These are phyloP conservation scores for Dendrolimus punctatus DNA, from an alignment of 1,140 invertebrate species.

Conservation along the genomic window DNA sequence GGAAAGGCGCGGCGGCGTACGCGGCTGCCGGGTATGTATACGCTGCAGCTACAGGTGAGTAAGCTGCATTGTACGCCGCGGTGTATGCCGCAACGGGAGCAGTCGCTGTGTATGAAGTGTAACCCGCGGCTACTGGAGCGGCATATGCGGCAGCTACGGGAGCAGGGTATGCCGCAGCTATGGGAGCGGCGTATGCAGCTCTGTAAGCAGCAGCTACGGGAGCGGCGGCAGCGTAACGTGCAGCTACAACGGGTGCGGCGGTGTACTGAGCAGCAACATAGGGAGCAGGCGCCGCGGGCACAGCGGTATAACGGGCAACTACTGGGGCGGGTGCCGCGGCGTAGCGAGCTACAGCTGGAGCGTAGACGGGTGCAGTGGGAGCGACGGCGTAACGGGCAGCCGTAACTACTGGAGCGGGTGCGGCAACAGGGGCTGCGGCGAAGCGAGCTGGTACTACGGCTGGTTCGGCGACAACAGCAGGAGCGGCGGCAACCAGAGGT, in stretches of 20 bases:
- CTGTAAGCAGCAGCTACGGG: slow-evolving; percentile 17
- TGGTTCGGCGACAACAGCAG: slow-evolving; percentile 45
- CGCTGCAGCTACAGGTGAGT: slow-evolving; percentile 16
- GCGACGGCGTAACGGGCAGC: slow-evolving; percentile 22
- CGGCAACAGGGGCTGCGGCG: slow-evolving; percentile 19
- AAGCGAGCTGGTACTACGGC: slow-evolving; percentile 30
- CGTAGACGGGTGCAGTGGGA: slow-evolving; percentile 3
- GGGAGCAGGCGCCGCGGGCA: slow-evolving; percentile 17
- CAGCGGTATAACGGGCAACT: slow-evolving; percentile 18
- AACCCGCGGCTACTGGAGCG: slow-evolving; percentile 6
- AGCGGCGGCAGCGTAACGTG: slow-evolving; percentile 21
- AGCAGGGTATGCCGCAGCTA: slow-evolving; percentile 20
- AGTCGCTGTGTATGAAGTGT: slow-evolving; percentile 7
- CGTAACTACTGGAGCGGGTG: slow-evolving; percentile 17
- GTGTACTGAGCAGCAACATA: slow-evolving; percentile 21
- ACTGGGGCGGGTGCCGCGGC: slow-evolving; percentile 21
- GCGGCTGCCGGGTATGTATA: slow-evolving; percentile 9
- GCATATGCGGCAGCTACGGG: slow-evolving; percentile 15
- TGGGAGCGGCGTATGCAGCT: slow-evolving; percentile 16
- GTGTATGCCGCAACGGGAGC: slow-evolving; percentile 14
- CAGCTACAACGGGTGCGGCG: slow-evolving; percentile 25
- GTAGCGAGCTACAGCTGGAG: slow-evolving; percentile 16
- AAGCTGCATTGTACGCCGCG: slow-evolving; percentile 18
- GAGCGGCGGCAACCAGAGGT: slow-evolving; percentile 46
- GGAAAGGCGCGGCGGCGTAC: slow-evolving; percentile 10